These are phyloP conservation scores for Xenentodon cancila DNA, from an alignment of 2,797 vertebrate species.

Conservation along the genomic window DNA sequence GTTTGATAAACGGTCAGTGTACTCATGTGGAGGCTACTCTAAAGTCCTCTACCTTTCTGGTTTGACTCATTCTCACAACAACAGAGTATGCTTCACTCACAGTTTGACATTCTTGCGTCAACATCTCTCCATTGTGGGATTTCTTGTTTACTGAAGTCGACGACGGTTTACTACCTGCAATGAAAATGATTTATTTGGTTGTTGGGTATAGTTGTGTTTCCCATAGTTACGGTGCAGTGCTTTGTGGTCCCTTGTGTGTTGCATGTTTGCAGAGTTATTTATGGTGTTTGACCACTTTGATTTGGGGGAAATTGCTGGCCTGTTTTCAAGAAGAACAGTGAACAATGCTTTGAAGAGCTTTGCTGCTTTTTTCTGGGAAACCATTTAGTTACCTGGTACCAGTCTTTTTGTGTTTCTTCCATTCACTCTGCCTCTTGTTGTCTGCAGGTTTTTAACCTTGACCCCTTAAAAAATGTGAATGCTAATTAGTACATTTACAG, in stretches of 20 bases:
- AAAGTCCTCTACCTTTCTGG: slow-evolving; percentile 6
- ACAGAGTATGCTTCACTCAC: slow-evolving; percentile 3
- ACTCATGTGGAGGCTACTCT: slow-evolving; percentile 25
- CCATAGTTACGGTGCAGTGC: slow-evolving; percentile 29
- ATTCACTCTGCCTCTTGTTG: slow-evolving; percentile 2
- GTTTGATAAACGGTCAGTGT: slow-evolving; percentile 32
- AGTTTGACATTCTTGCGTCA: slow-evolving; percentile 27
- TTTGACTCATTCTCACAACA: slow-evolving; percentile 20
- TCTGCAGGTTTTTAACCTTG: neutral
- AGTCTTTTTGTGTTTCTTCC: neutral
- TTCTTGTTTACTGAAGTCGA: slow-evolving; percentile 29
- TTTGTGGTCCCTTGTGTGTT: slow-evolving; percentile 32
- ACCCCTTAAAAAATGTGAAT: neutral
- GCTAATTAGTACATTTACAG: too few species aligned
- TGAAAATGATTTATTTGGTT: slow-evolving; percentile 50
- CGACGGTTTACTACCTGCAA: slow-evolving; percentile 36
- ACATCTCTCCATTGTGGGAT: slow-evolving; percentile 14
- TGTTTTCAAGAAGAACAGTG: slow-evolving; percentile 31
- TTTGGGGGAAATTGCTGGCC: slow-evolving; percentile 12
- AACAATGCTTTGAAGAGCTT: slow-evolving; percentile 34
- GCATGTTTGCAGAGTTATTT: slow-evolving; percentile 52
- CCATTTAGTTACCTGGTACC: slow-evolving; percentile 18
- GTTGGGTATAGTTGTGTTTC: slow-evolving; percentile 38
- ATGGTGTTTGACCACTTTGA: slow-evolving; percentile 42
- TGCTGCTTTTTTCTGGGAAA: slow-evolving; percentile 38